Evolutionary conservation across 2,888 invertebrate genomes (phyloP), one percentile per base, ranked within the genome.

Genomic region (Pyrrhosoma nymphula): DNA sequence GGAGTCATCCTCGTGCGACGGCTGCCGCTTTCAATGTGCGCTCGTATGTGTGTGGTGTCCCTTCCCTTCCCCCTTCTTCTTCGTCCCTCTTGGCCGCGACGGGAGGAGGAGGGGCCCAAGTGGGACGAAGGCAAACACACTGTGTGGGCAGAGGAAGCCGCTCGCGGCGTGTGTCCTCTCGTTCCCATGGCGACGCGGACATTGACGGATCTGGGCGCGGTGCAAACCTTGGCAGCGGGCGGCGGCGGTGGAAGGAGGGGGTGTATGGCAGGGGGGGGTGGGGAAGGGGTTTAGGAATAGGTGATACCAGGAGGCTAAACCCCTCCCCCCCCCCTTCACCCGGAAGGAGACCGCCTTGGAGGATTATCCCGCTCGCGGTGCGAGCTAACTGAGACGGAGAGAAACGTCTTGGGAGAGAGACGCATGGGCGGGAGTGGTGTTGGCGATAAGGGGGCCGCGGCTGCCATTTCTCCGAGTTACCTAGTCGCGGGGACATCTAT

Each of bases 131-230:
- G 89, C 63, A 93, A 60, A 60, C 60, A 60, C 35, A 47, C 47
- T 16, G 16, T 18, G 82, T 4, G 82, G 14, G 26, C 30, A 14
- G 35, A 30, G 35, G 82, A 18, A 35, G 35, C 82, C 82, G 82
- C 82, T 30, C 26, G 16, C 35, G 82, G 69, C n/a, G 69, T 10
- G 23, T 20, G 20, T 39, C 39, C 88, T 63, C 35, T 63, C 35
- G 88, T 88, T 88, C 23, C 88, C 88, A 88, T 47, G 88, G 88
- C 26, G 39, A n/a, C 93, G 39, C 93, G 39, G 93, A 93, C 93
- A 47, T 75, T 93, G 93, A 93, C 93, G 26, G 93, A 93, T 93
- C 93, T 56, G 47, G 56, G 23, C 39, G 35, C 55, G n/a, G 82
- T 35, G 35, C 26, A 30, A 30, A 82, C 82, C 35, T 82, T 82